phyloP scores from a whole-genome alignment of 1,140 invertebrate genomes.

The Drosophila watanabei region DNA sequence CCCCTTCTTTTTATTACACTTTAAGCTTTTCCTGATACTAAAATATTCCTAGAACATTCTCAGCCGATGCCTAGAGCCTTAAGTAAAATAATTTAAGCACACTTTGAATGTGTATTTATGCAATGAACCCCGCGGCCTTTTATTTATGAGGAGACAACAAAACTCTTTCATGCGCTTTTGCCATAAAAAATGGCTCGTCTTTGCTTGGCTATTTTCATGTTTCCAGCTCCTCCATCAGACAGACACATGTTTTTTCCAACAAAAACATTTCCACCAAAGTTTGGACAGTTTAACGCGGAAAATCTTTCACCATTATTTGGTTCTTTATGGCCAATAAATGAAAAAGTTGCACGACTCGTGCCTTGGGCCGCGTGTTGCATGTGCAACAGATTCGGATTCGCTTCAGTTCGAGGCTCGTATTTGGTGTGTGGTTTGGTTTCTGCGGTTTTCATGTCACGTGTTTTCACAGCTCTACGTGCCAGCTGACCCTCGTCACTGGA shows the following conservation, averaged over 20 bases:
- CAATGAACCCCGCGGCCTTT: conserved; percentile 7
- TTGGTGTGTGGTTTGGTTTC: neutral
- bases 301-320: conserved; percentile 42
- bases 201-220: conserved; percentile 18
- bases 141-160: conserved; percentile 36
- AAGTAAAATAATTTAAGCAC: conserved; percentile 5
- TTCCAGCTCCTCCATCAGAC: conserved; percentile 7
- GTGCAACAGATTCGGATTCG: conserved; percentile 49
- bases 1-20: neutral
- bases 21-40: neutral
- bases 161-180: conserved; percentile 37
- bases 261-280: conserved; percentile 29
- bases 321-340: conserved; percentile 76
- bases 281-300: conserved; percentile 64
- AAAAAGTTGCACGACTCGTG: conserved; percentile 50
- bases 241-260: conserved; percentile 20
- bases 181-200: conserved; percentile 22
- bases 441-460: conserved; percentile 43
- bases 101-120: conserved; percentile 21
- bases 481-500: conserved; percentile 25
- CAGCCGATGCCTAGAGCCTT: neutral
- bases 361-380: conserved; percentile 41
- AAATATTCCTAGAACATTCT: neutral
- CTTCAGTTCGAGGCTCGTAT: conserved; percentile 15
- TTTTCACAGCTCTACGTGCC: conserved; percentile 41